Base-by-base conservation (phyloP, 2,797 vertebrate genomes). In the Hapalemur alaotrensis region DNA sequence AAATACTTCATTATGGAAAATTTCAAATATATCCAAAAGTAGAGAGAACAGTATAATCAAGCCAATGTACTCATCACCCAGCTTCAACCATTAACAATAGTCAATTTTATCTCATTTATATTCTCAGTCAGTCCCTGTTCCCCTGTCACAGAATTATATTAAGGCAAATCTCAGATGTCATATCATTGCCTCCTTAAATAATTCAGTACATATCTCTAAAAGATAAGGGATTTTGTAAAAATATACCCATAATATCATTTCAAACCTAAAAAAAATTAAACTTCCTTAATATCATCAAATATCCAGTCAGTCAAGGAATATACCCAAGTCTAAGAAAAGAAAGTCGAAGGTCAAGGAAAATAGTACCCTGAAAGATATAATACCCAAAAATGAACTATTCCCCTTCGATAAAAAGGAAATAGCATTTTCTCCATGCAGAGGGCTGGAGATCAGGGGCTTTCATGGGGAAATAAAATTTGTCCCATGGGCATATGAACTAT, bases 1-100 rank as follows among this genome's bases (percentile, higher is more conserved):
- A 30, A 97, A 85, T 91, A 69, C 15, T 43, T 96, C 65, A 80
- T 52, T 67, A 73, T 14, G 18, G 81, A 92, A 88, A 86, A 89
- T 86, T 52, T 78, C 78, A 32, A 91, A 63, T 38, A 54, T 35
- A 63, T 12, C 75, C 54, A 20, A 83, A 89, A 79, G 57, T 10
- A 84, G 52, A 75, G 30, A 88, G 54, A 85, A 38, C 9, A 69
- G 35, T 61, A 61, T 48, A 67, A 89, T 0, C n/a, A 72, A 80
- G 59, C 35, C 52, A 67, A 32, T 20, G 25, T 23, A 63, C 41
- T 65, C 38, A 81, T 32, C 28, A 69, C 30, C 48, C 30, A 69
- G 38, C 38, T 90, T 75, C 61, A n/a, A 57, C 22, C 2, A n/a
- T 43, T 92, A 86, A 93, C 9, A 48, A 50, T 22, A 15, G 35